phyloP scores from a whole-genome alignment of 2,113 vertebrate species.

The Psilopsiagon aurifrons region DNA sequence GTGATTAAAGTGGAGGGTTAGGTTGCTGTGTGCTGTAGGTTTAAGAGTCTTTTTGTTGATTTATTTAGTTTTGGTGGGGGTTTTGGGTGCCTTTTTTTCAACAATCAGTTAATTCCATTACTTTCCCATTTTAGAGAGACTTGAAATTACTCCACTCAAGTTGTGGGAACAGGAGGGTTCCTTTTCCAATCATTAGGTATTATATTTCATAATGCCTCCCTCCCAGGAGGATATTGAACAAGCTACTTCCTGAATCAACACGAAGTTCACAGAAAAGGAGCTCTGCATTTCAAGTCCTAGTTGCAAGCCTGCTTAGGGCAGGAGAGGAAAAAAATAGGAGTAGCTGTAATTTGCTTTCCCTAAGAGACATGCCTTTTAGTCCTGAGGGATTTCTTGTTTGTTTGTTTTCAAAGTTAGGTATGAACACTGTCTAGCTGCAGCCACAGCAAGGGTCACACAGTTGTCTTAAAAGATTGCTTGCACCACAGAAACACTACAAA shows the following conservation, averaged over 20 bases:
- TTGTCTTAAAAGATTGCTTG: neutral
- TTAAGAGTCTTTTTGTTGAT: neutral
- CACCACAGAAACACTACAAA: neutral
- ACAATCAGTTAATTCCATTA: neutral
- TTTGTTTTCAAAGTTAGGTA: neutral
- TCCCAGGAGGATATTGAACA: neutral
- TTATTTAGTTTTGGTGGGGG: neutral
- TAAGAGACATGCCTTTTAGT: neutral
- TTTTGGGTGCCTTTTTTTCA: neutral
- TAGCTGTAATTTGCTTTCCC: neutral
- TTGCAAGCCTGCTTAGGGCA: neutral
- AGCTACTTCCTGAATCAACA: conserved; percentile 2
- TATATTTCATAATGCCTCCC: neutral
- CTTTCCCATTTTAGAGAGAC: neutral
- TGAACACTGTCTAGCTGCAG: neutral
- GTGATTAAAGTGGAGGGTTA: neutral
- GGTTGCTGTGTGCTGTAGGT: neutral
- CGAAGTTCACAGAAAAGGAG: neutral
- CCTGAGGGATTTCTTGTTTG: neutral
- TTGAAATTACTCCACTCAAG: neutral
- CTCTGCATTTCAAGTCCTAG: neutral
- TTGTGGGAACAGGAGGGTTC: neutral
- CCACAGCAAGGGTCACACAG: neutral
- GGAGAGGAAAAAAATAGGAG: neutral
- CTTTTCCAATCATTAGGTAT: neutral